Evolutionary conservation across 2,797 vertebrate genomes (phyloP).

Genomic region (Cyprinella venusta): DNA sequence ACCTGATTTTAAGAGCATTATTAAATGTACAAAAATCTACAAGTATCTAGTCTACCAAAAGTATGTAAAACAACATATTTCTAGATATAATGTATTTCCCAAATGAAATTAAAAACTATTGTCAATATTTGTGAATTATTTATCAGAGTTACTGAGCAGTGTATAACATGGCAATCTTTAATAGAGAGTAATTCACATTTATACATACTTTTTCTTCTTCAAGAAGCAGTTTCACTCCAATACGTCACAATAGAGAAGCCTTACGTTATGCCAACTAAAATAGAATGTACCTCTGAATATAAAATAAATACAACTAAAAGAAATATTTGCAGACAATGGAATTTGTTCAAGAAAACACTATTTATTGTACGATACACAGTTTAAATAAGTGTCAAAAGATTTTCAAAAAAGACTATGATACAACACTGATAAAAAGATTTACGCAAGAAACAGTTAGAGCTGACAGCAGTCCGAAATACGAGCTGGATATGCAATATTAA

Average conservation of each 20-base stretch:
- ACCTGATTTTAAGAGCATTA: background rate
- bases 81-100: background rate
- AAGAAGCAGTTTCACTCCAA: too few species aligned
- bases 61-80: background rate
- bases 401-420: slow-evolving; percentile 55
- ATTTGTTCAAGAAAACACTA: slow-evolving; percentile 50
- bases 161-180: too few species aligned
- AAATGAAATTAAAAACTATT: too few species aligned
- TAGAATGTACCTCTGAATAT: background rate
- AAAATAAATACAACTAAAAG: background rate
- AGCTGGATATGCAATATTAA: slow-evolving; percentile 33
- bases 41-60: too few species aligned
- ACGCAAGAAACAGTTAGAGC: slow-evolving; percentile 12
- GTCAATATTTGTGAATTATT: too few species aligned
- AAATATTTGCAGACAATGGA: background rate
- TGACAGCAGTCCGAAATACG: slow-evolving; percentile 16
- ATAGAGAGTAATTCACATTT: too few species aligned
- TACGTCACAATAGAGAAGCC: too few species aligned
- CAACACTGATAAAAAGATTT: slow-evolving; percentile 50
- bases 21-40: background rate
- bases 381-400: slow-evolving; percentile 58
- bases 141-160: too few species aligned
- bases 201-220: too few species aligned
- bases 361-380: slow-evolving; percentile 60
- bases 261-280: background rate